phyloP scores from a whole-genome alignment of 2,888 invertebrate species.

The Gibbula magus region DNA sequence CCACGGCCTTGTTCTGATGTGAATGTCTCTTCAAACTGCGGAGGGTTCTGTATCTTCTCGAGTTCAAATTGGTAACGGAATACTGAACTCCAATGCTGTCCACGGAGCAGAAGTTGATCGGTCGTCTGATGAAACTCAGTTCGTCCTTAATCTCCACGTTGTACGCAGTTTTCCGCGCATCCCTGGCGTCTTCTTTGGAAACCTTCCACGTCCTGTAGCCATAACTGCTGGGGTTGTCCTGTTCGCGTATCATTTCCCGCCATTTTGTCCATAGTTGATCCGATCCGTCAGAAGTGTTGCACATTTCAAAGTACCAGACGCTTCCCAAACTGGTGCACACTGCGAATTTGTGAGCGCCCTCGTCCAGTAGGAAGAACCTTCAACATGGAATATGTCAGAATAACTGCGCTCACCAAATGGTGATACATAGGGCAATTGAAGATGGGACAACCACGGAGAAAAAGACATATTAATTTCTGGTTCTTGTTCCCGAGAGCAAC shows the following conservation, averaged over 20 bases:
- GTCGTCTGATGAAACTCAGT: constrained; percentile 9
- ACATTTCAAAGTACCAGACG: constrained; percentile 24
- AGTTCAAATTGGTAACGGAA: not conserved
- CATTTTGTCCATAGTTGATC: constrained; percentile 23
- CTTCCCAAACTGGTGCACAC: constrained; percentile 18
- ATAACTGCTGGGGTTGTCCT: not conserved
- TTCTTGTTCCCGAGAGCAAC: no score
- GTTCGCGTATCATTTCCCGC: constrained; percentile 6
- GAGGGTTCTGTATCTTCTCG: not conserved
- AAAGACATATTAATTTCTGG: no score
- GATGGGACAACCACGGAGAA: no score
- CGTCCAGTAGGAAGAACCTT: constrained; percentile 12
- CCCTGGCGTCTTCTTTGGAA: not conserved
- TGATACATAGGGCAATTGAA: no score
- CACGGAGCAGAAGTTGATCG: not conserved
- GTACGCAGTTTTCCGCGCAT: not conserved
- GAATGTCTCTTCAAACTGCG: not conserved
- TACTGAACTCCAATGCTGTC: not conserved
- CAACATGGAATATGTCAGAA: no score
- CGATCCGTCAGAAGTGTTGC: constrained; percentile 23
- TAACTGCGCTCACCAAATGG: no score
- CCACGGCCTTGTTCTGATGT: not conserved
- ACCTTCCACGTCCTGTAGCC: constrained; percentile 15
- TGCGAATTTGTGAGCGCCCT: constrained; percentile 17
- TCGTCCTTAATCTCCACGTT: not conserved